A percentile compares a stretch with the other conserved stretches of the same genome.
Conservation (phyloP, 2,113 vertebrate genomes). For the Sander vitreus region DNA sequence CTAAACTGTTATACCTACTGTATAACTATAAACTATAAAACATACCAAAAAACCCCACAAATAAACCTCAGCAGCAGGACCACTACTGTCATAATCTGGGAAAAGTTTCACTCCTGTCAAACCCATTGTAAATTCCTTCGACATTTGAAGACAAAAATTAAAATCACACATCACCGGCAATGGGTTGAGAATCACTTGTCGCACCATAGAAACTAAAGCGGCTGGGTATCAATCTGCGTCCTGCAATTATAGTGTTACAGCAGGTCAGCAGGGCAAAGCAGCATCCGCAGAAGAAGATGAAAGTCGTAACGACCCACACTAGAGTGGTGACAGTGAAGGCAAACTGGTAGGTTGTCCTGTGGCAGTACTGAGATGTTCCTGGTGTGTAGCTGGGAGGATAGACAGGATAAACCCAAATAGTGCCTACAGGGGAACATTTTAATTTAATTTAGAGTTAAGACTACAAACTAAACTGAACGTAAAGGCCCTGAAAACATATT, state of each 20-base stretch:
- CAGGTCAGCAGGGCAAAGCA: constrained; percentile 40
- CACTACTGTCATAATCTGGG: neutral
- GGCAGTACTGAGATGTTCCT: constrained; percentile 39
- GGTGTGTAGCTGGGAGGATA: constrained; percentile 64
- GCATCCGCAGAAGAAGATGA: constrained; percentile 4
- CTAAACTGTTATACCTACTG: neutral
- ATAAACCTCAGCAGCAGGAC: neutral
- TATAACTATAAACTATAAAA: neutral
- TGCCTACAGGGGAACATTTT: constrained; percentile 47
- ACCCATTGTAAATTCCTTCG: neutral
- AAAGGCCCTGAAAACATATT: neutral
- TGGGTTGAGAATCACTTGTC: neutral
- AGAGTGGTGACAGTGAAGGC: constrained; percentile 68
- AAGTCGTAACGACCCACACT: constrained; percentile 27
- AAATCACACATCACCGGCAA: constrained; percentile 62
- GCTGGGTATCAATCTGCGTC: constrained; percentile 33
- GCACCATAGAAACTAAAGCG: constrained; percentile 53
- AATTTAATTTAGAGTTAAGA: neutral
- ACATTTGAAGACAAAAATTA: neutral
- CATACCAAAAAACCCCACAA: neutral
- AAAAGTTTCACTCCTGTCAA: neutral
- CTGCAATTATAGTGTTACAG: constrained; percentile 1
- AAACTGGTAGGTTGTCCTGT: constrained; percentile 65
- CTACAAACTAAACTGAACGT: neutral
- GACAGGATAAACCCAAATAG: constrained; percentile 65